Conservation (phyloP, 2,113 vertebrate species). For the Ardeotis arabs region DNA sequence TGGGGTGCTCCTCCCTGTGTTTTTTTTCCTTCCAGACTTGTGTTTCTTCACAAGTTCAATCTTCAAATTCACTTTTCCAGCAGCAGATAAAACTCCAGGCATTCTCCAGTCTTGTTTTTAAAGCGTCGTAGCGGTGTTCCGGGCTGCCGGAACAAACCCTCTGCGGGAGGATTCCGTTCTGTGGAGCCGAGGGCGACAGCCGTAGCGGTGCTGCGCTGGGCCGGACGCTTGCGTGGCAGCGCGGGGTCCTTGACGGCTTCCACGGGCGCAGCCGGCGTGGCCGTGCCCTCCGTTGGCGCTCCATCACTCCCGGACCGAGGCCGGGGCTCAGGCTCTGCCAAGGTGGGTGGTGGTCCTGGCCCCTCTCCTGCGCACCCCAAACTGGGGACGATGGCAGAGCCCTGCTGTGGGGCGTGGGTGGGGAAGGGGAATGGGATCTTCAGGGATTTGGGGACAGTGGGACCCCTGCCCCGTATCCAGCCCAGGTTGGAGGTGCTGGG, state of each 20-base stretch:
- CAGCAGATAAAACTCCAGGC: neutral
- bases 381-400: neutral
- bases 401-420: rapidly evolving
- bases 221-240: rapidly evolving
- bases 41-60: neutral
- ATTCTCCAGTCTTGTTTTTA: neutral
- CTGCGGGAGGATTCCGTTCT: rapidly evolving
- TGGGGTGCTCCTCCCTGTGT: neutral
- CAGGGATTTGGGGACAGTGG: rapidly evolving
- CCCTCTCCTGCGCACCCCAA: rapidly evolving
- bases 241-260: rapidly evolving
- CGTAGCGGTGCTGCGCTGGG: rapidly evolving
- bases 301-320: rapidly evolving
- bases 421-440: neutral
- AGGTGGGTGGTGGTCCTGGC: rapidly evolving
- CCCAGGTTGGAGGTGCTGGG: neutral
- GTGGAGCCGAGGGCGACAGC: rapidly evolving
- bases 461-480: rapidly evolving
- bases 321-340: neutral
- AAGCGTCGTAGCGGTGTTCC: rapidly evolving
- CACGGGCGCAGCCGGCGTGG: rapidly evolving
- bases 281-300: rapidly evolving
- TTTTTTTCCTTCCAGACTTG: too few relatives aligned
- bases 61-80: neutral
- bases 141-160: neutral